These are phyloP conservation scores for Crossaster papposus DNA, from an alignment of 53 echinoderm and acorn worm genomes.

Conservation along the genomic window DNA sequence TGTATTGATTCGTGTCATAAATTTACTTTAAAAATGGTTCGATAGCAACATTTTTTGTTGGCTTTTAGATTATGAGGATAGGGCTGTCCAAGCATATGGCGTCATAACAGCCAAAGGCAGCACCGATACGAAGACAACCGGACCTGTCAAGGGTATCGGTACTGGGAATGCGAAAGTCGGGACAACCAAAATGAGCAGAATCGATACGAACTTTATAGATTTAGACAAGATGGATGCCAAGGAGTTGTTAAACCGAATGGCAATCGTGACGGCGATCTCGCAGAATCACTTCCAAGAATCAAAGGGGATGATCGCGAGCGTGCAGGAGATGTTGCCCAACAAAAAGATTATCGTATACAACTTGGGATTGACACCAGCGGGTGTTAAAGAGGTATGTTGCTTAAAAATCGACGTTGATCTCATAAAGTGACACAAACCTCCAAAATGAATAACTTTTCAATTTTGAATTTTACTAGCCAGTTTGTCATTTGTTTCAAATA, in stretches of 20 bases:
- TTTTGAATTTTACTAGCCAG: too few relatives aligned
- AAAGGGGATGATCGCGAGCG: too few relatives aligned
- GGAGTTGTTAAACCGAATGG: slow-evolving; percentile 22
- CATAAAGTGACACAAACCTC: too few relatives aligned
- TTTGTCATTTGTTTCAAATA: too few relatives aligned
- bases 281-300: slow-evolving; percentile 33
- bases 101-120: background rate
- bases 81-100: background rate
- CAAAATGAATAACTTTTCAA: too few relatives aligned
- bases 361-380: slow-evolving; percentile 16
- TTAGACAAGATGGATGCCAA: too few relatives aligned
- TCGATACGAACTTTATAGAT: background rate
- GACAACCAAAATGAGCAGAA: background rate
- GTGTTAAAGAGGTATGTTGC: slow-evolving; percentile 13
- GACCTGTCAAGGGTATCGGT: background rate
- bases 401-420: too few relatives aligned
- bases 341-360: slow-evolving; percentile 6
- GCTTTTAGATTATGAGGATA: background rate
- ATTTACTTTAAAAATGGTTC: too few relatives aligned
- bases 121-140: background rate
- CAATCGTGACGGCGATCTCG: slow-evolving; percentile 29
- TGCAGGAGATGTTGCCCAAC: slow-evolving; percentile 6
- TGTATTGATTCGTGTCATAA: too few relatives aligned
- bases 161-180: background rate
- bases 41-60: too few relatives aligned